Base-by-base conservation (phyloP, 1,140 invertebrate genomes). In the fruit fly (Drosophila melanogaster) region DNA sequence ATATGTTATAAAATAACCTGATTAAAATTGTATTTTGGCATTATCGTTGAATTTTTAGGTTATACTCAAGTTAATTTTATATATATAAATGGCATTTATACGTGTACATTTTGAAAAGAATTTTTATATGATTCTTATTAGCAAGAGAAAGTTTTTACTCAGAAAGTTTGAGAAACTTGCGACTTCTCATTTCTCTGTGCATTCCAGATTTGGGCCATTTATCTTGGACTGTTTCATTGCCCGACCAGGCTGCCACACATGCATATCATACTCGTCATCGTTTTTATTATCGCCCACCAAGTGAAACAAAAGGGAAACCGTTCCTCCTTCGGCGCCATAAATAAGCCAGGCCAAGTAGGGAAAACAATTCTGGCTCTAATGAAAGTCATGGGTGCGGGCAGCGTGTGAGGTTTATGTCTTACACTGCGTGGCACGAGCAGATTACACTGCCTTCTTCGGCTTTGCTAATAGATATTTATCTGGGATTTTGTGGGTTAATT, bases 261-360 rank as follows among this genome's bases (percentile, higher is more conserved):
- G 72, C 74, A 77, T 77, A 77, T 77, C 74, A 77, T 77, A 77
- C 74, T 77, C 74, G 74, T 77, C 74, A 77, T 77, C 54, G 72
- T 55, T 67, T 77, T 77, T 77, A 77, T 77, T 77, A 77, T 69
- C 73, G 50, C 60, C 51, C 46, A 37, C 22, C 38, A 74, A 65
- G 67, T 35, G 57, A 72, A 57, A 75, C 46, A 51, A 75, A 57
- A 41, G 40, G 40, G 54, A 8, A 8, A 56, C 12, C 12, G 24
- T 37, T 38, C 38, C 44, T 40, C 30, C 58, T 22, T 26, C 15
- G 24, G 24, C 53, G 19, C 26, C 72, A 47, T 75, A 75, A 75
- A 75, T 76, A 75, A 64, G 73, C 30, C 71, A 46, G 49, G 38
- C 43, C 58, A 62, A 72, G 56, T 59, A 49, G 71, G 37, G 58